Evolutionary conservation across 2,113 vertebrate genomes (phyloP), one percentile per base, ranked within the genome.

Genomic region (Saiga tatarica): DNA sequence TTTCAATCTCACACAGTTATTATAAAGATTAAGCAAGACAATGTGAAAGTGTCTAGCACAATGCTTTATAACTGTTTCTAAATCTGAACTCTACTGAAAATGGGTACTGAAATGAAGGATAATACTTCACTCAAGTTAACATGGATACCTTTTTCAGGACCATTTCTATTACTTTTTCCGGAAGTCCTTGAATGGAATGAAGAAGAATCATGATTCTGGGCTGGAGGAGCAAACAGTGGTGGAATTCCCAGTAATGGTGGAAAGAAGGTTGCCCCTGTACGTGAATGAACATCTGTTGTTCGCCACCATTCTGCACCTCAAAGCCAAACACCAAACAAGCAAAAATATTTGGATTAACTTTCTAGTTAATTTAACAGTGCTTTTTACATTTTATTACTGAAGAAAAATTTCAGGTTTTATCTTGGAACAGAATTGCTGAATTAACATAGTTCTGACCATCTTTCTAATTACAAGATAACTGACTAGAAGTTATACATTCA

Each of bases 221-320:
- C 97, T 57, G 99, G 98, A 98, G 99, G 96, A 60, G 99, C 98
- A 99, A 99, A 99, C 36, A 99, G 96, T 17, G 99, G 99, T 96
- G 99, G 99, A 52, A 99, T 99, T 97, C 99, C 99, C 97, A 99
- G 97, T 88, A 99, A 98, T 0, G 99, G 99, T 59, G 99, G 99
- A 96, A 99, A 99, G 97, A 99, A 99, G 81, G 99, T 96, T 81
- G 99, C 96, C n/a, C 99, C 98, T 0, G 99, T 98, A 59, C 99
- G 99, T 93, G 99, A 94, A 33, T 99, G 99, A 0, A 98, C 83
- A 52, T 99, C 99, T 17, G 98, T 94, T n/a, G 99, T 94, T 97
- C 99, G 98, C 99, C 99, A 99, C 99, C 99, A 99, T 95, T 99
- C 99, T 99, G 98, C 82, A 98, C 55, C 97, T 0, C 97, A 98